phyloP scores from a whole-genome alignment of 1,140 invertebrate genomes.

The Lepidotrigona ventralis region DNA sequence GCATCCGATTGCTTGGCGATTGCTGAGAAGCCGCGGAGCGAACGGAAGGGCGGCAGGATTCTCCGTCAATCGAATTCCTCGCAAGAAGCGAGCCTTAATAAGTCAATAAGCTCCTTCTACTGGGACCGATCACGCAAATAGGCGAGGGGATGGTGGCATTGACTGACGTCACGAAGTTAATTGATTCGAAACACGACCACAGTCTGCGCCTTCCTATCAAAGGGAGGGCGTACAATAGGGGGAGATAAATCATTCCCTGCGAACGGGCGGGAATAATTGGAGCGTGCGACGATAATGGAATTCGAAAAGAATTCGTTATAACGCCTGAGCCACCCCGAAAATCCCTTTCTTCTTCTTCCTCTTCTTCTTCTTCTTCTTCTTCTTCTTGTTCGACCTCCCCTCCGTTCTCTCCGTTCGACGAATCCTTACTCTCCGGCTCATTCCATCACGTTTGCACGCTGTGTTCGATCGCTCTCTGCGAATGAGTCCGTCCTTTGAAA shows the following conservation, averaged over 20 bases:
- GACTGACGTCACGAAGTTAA: slow-evolving; percentile 49
- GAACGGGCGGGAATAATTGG: slow-evolving; percentile 72
- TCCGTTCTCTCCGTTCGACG: neutral
- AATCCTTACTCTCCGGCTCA: slow-evolving; percentile 3
- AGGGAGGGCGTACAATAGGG: slow-evolving; percentile 41
- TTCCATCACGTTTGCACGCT: slow-evolving; percentile 16
- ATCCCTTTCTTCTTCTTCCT: slow-evolving; percentile 19
- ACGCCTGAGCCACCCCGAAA: slow-evolving; percentile 51
- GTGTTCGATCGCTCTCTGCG: neutral
- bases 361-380: no score
- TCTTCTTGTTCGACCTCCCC: no score
- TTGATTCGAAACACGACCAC: slow-evolving; percentile 54
- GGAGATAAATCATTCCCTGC: slow-evolving; percentile 73
- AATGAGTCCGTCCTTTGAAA: neutral
- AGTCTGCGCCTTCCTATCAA: slow-evolving; percentile 27
- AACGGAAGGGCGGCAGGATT: neutral
- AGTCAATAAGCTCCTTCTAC: slow-evolving; percentile 40
- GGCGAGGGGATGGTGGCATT: slow-evolving; percentile 24
- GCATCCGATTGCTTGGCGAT: no score
- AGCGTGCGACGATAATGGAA: slow-evolving; percentile 70
- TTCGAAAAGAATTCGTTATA: slow-evolving; percentile 73
- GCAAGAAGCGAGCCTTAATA: slow-evolving; percentile 34
- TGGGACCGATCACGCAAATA: slow-evolving; percentile 38
- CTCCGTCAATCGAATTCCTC: slow-evolving; percentile 37
- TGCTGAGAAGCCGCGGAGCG: neutral